phyloP scores from a whole-genome alignment of 2,113 vertebrate species.

The Calidris pygmaea region DNA sequence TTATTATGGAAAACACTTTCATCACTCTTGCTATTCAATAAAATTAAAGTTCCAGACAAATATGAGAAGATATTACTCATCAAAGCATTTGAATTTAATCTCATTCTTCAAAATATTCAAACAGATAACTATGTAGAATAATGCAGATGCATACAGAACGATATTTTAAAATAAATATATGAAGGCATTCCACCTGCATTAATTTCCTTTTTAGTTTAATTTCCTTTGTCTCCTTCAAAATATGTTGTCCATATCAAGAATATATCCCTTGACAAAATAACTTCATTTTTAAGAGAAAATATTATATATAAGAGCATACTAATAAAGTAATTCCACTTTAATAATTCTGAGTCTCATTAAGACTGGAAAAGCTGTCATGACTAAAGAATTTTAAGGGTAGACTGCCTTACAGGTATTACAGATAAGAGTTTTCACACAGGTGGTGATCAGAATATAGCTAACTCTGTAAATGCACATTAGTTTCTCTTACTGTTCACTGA shows the following conservation, averaged over 20 bases:
- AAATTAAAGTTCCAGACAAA: slow-evolving; percentile 72
- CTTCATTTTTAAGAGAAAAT: not conserved
- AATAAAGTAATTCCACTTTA: not conserved
- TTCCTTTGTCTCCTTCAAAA: not conserved
- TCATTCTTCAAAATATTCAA: slow-evolving; percentile 67
- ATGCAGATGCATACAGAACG: not conserved
- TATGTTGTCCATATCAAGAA: not conserved
- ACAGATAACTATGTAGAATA: slow-evolving; percentile 43
- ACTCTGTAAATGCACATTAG: not conserved
- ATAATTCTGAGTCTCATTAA: not conserved
- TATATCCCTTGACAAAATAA: not conserved
- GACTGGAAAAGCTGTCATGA: not conserved
- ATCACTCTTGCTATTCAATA: slow-evolving; percentile 77
- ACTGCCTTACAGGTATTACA: not conserved
- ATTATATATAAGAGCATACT: not conserved
- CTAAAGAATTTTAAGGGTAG: not conserved
- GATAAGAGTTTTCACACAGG: not conserved
- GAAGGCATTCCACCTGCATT: not conserved
- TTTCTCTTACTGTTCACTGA: not conserved
- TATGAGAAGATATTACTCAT: slow-evolving; percentile 74
- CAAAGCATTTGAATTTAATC: slow-evolving; percentile 75
- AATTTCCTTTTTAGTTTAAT: not conserved
- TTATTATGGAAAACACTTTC: slow-evolving; percentile 82
- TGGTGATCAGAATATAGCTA: not conserved
- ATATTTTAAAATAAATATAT: slow-evolving; percentile 59